These are phyloP conservation scores for Cichlasoma orientale DNA, from an alignment of 2,797 vertebrate species.

Conservation along the genomic window DNA sequence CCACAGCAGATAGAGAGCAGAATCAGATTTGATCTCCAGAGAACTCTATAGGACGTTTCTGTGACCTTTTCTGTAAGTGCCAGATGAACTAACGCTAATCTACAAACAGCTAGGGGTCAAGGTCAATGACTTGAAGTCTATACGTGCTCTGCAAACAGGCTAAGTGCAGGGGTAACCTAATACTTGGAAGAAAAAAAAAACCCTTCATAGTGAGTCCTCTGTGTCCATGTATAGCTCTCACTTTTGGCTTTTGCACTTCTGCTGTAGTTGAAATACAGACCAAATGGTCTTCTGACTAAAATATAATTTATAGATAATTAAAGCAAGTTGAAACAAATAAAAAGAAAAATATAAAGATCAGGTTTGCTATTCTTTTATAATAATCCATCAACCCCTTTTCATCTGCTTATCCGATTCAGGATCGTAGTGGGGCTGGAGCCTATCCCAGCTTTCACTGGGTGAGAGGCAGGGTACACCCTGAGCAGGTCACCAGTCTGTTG, in stretches of 20 bases:
- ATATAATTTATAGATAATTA: not conserved
- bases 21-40: conserved; percentile 35
- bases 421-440: too few species aligned
- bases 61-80: conserved; percentile 51
- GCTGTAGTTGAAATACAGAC: not conserved
- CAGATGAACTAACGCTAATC: conserved; percentile 58
- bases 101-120: conserved; percentile 52
- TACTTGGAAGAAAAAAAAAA: conserved; percentile 2
- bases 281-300: not conserved
- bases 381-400: too few species aligned
- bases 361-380: too few species aligned
- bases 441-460: too few species aligned
- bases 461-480: too few species aligned
- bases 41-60: conserved; percentile 41
- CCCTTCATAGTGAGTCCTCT: not conserved
- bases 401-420: too few species aligned
- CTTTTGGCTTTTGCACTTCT: conserved; percentile 15
- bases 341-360: too few species aligned
- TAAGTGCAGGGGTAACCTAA: conserved; percentile 53
- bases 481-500: too few species aligned
- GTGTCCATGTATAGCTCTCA: conserved; percentile 1
- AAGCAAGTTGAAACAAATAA: too few species aligned
- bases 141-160: conserved; percentile 50
- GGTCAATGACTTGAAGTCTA: conserved; percentile 55
- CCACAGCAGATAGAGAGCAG: conserved; percentile 3